Evolutionary conservation across 2,888 invertebrate species (phyloP), one percentile per base, ranked within the genome.

Genomic region (Amiota mariae): DNA sequence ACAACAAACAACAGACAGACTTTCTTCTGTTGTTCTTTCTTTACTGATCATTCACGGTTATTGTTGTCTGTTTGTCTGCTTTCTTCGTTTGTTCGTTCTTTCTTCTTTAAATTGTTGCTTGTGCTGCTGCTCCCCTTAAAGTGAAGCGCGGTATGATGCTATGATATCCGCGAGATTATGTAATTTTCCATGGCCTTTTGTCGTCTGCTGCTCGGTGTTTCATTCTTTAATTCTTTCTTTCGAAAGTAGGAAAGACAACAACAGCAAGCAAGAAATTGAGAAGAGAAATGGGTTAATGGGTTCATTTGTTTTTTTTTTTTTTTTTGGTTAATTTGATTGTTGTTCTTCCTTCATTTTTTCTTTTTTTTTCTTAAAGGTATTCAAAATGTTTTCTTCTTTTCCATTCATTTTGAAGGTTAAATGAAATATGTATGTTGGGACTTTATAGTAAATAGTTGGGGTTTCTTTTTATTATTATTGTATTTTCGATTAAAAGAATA

Each of bases 241-340:
- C 0, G 2, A 51, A 51, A 12, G 59, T 18, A 20, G 11, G 1
- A 59, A 59, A 59, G 15, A 18, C 15, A 36, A 4, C 36, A 15
- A n/a, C n/a, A n/a, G n/a, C n/a, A n/a, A n/a, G 59, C 59, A 59
- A 59, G 59, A 20, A 20, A 59, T 59, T 20, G 73, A 70, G 71
- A 68, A 49, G 76, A 75, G 75, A 84, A 84, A 85, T 84, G 80
- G 84, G 85, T 85, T 84, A 84, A 79, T 84, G 74, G 81, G 75
- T 76, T 59, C 64, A 64, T 72, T 63, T 61, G 61, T 51, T 68
- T 54, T n/a, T n/a, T n/a, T n/a, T n/a, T n/a, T n/a, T n/a, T n/a
- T n/a, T n/a, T n/a, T n/a, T n/a, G n/a, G 67, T 51, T 68, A 51
- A 20, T 24, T 9, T 63, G 46, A 6, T 36, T 63, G 13, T 13